A percentile compares a stretch with the other conserved stretches of the same genome.
These are phyloP conservation scores for Arenaria interpres DNA, from an alignment of 2,113 vertebrate species.

Conservation along the genomic window DNA sequence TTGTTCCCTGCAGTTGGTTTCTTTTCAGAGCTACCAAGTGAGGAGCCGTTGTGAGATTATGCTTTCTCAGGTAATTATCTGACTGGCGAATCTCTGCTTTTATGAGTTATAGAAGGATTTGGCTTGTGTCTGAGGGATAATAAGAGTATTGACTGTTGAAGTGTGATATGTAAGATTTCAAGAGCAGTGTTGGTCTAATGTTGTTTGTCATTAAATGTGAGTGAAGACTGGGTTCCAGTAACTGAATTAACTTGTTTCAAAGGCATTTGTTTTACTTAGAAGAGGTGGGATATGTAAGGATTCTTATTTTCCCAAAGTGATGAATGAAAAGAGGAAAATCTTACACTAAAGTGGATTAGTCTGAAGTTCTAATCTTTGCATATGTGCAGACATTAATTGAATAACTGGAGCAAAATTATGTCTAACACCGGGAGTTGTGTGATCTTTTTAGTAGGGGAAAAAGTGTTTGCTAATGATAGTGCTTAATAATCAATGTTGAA, in stretches of 20 bases:
- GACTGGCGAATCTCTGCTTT: background rate
- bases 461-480: background rate
- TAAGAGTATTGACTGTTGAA: background rate
- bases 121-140: background rate
- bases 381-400: background rate
- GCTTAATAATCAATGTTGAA: slow-evolving; percentile 16
- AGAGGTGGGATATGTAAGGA: background rate
- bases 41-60: rapidly evolving
- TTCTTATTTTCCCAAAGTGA: slow-evolving; percentile 22
- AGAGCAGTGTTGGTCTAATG: background rate
- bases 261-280: slow-evolving; percentile 29
- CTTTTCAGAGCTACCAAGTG: rapidly evolving
- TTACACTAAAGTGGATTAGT: slow-evolving; percentile 12
- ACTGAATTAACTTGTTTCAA: background rate
- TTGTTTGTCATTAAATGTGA: slow-evolving; percentile 5
- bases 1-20: rapidly evolving
- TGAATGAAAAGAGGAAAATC: slow-evolving; percentile 13
- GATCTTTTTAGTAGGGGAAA: background rate
- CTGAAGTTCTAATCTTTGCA: background rate
- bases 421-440: background rate
- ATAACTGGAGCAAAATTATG: background rate
- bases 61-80: background rate
- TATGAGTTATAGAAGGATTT: background rate
- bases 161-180: background rate
- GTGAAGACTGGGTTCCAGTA: background rate